Conservation (phyloP, 2,888 invertebrate species). For the Pinctada fucata region DNA sequence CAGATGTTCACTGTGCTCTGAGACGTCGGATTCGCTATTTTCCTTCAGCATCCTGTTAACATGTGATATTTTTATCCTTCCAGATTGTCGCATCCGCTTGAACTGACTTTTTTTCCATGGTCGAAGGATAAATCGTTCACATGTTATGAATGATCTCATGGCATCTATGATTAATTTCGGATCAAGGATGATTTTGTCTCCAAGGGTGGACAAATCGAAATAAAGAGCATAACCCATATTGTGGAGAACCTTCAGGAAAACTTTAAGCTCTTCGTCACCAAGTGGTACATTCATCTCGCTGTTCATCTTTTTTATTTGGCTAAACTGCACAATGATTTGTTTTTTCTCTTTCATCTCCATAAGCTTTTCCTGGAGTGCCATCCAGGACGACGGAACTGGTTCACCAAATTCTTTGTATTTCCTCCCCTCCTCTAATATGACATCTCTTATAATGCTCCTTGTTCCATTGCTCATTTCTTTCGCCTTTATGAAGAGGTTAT, state of each 20-base stretch:
- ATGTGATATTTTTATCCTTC: too few relatives aligned
- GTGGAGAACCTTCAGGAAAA: too few relatives aligned
- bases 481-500: conserved; percentile 3
- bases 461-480: conserved; percentile 4
- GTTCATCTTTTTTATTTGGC: conserved; percentile 3
- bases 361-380: neutral
- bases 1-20: neutral
- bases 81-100: too few relatives aligned
- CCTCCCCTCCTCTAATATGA: conserved; percentile 2
- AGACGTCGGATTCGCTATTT: too few relatives aligned
- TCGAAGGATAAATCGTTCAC: too few relatives aligned
- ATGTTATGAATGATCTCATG: neutral
- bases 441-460: conserved; percentile 5
- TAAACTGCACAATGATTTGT: neutral
- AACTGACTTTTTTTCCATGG: too few relatives aligned
- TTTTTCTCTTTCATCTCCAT: conserved; percentile 1
- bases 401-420: conserved; percentile 10
- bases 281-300: neutral
- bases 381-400: conserved; percentile 9
- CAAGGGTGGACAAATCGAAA: neutral
- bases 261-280: neutral
- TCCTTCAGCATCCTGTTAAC: too few relatives aligned
- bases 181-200: neutral
- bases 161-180: neutral
- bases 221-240: too few relatives aligned